Base-by-base conservation (phyloP, 2,113 vertebrate genomes). In the Amia ocellicauda region DNA sequence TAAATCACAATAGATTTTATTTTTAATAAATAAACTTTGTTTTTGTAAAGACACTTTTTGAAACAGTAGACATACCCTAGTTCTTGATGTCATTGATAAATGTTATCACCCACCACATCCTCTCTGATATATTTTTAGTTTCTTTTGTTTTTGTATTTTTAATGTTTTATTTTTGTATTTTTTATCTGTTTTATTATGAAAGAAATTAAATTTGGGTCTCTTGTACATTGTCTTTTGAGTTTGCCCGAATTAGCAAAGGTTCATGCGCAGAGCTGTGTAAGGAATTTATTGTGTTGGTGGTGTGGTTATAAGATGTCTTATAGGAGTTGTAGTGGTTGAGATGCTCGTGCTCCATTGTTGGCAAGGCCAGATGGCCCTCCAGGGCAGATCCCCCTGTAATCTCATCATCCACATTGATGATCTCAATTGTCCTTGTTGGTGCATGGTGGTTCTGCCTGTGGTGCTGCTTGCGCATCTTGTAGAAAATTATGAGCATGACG, bases 171-270 rank as follows among this genome's bases (percentile, higher is more conserved):
- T 75, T 66, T 69, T 55, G 11, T 59, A 63, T 73, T 63, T 70
- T 63, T 77, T 78, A 69, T 72, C 60, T 64, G 47, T 73, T 74
- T 77, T 63, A 71, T 73, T 80, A 77, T 74, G 71, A 79, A 83
- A 80, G 78, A 72, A 63, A 63, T 97, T 79, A 99, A 83, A 99
- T 99, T 70, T 99, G 97, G 87, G 97, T 99, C 92, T 99, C 97
- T 92, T 99, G 97, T 80, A 99, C 96, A 92, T 99, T 99, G 95
- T 99, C 97, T 93, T 99, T 99, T 23, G 97, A 99, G 89, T 93
- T 96, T 86, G 96, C 96, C 87, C 96, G 91, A 83, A 99, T 98
- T 94, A 99, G 90, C 91, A 99, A 97, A 91, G 97, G 97, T 97
- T 99, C 97, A 87, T 99, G 97, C 89, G 92, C 96, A 71, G 96